These are phyloP conservation scores for Pseudomyrmex flavicornis DNA, from an alignment of 1,140 invertebrate species.

Conservation along the genomic window DNA sequence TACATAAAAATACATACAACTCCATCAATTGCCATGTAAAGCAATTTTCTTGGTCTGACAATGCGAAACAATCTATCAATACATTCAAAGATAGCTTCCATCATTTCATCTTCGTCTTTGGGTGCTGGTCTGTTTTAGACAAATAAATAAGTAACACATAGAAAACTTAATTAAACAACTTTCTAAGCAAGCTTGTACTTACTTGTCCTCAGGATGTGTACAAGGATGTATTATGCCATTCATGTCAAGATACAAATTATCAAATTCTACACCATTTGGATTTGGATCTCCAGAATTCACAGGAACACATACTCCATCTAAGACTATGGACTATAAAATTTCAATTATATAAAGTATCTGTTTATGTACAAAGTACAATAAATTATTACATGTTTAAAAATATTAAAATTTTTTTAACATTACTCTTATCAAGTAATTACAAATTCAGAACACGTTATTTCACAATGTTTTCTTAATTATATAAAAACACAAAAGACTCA, in stretches of 20 bases:
- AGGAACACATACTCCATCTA: slow-evolving; percentile 89
- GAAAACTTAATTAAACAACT: slow-evolving; percentile 27
- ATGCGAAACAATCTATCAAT: slow-evolving; percentile 98
- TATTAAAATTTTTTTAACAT: no score
- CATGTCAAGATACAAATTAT: slow-evolving; percentile 99
- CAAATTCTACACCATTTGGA: slow-evolving; percentile 99
- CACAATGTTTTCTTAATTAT: no score
- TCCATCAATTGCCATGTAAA: slow-evolving; percentile 99
- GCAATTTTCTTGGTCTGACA: slow-evolving; percentile 96
- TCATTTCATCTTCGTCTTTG: slow-evolving; percentile 99
- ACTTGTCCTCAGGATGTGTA: slow-evolving; percentile 99
- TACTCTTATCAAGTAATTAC: no score
- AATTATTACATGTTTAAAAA: no score
- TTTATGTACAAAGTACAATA: no score
- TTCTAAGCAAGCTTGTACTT: slow-evolving; percentile 69
- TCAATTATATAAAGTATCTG: background rate
- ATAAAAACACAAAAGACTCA: no score
- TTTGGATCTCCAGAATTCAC: slow-evolving; percentile 95
- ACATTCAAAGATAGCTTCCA: slow-evolving; percentile 99
- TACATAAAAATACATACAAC: slow-evolving; percentile 89
- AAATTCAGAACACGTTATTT: no score
- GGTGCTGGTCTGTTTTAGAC: slow-evolving; percentile 92
- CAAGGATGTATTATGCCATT: slow-evolving; percentile 99
- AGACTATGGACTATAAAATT: slow-evolving; percentile 85
- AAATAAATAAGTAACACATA: background rate